Base-by-base conservation (phyloP, 2,797 vertebrate species). In the Lacerta bilineata region DNA sequence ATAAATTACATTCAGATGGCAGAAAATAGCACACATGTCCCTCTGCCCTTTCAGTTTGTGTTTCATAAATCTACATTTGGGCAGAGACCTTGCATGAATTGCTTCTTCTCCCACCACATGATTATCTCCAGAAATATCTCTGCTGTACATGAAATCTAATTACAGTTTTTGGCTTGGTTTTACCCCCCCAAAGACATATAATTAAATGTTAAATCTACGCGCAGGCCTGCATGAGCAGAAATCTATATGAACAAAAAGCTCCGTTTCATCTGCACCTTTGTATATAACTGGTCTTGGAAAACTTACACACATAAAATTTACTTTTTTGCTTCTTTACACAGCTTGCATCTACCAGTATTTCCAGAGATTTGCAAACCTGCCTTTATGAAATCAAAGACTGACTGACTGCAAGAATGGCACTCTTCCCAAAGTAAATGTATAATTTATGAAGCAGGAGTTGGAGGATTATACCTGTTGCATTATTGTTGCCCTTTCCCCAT, bases 111-210 rank as follows among this genome's bases (percentile, higher is more conserved):
- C 69, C 81, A 77, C 80, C 78, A 81, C 79, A 87, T 76, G 80
- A 76, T 87, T 86, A 81, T 81, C 88, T 89, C 88, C 88, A 89
- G 71, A 86, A 89, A 89, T 86, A 89, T 86, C 78, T 86, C 33
- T 69, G 43, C 84, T 68, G n/a, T 55, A 85, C 78, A 59, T 86
- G 84, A 71, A 69, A 82, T 59, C 50, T 85, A 89, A 85, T 89
- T 89, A 86, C 84, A 76, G 71, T 85, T 81, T 80, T 55, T 66
- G 71, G 59, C 27, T 86, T 86, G 88, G 71, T 75, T 89, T 89
- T 85, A 75, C 46, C 33, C 78, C 78, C 46, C 8, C 50, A 68
- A 75, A 81, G 69, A 68, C 61, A 25, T 89, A 81, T 85, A 89
- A 89, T 89, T 89, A 89, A 89, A 89, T 69, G 83, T 86, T 68